Evolutionary conservation across 2,888 invertebrate genomes (phyloP), one percentile per base, ranked within the genome.

Genomic region (Meta bourneti): DNA sequence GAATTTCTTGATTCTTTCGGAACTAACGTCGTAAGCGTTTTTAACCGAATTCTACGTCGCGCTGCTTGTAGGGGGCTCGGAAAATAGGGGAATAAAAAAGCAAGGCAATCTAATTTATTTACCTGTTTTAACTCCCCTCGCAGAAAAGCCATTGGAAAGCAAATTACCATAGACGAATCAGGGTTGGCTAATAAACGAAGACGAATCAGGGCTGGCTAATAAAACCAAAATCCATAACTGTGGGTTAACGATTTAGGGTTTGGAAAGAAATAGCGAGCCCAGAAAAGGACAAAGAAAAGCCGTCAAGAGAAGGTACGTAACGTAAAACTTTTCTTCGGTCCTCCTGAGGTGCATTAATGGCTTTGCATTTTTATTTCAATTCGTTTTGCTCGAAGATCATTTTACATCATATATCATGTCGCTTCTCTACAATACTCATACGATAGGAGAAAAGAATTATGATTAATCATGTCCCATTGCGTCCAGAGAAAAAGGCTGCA

Each of bases 401-500:
- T 88, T 88, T 88, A 88, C 88, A 88, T 74, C 80, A 81, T 80
- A 81, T 81, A 88, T 88, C 88, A 80, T 71, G 78, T 87, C 79
- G 20, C 77, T 77, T 79, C 79, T 87, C 51, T 74, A 81, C 80
- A 81, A 71, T 71, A 74, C 49, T 81, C 80, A 52, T 72, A 78
- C 13, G 34, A 61, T 19, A 69, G 19, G 81, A 81, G 69, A 79
- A 88, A 86, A 88, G 88, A 88, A 88, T 88, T 87, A 79, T 79
- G 78, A 87, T 87, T 87, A 87, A 87, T 87, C 86, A 87, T 87
- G 86, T 79, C 52, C 77, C 86, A 87, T 78, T 78, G 78, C 71
- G 71, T 52, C 51, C 78, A 52, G n/a, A 51, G 52, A 51, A 52
- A 78, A 51, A 52, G 52, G 20, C 16, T 52, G 19, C 19, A 13